Conservation (phyloP, 2,888 invertebrate species). For the Phalera bucephala region DNA sequence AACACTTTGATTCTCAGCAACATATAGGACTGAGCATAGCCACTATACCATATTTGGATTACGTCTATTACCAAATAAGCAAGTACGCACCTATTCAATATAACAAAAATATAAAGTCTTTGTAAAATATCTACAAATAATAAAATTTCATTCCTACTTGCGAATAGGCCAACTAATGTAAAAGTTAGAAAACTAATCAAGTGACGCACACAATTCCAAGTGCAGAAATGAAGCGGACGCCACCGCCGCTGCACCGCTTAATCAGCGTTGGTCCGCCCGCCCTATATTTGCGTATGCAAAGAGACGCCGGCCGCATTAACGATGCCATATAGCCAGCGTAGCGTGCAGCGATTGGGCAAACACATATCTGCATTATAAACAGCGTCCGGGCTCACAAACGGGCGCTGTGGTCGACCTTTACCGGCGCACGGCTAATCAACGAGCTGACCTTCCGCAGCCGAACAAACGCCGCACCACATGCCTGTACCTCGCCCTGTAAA, state of each 20-base stretch:
- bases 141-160: slow-evolving; percentile 12
- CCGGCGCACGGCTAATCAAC: slow-evolving; percentile 80
- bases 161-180: slow-evolving; percentile 32
- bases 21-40: no score
- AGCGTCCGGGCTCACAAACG: slow-evolving; percentile 80
- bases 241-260: slow-evolving; percentile 75
- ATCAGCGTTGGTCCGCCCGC: slow-evolving; percentile 78
- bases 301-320: slow-evolving; percentile 81
- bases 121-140: no score
- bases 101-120: no score
- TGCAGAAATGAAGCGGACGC: slow-evolving; percentile 67
- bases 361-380: slow-evolving; percentile 84
- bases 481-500: slow-evolving; percentile 43
- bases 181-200: slow-evolving; percentile 61
- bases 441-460: slow-evolving; percentile 76
- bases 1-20: slow-evolving; percentile 1
- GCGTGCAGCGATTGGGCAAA: slow-evolving; percentile 82
- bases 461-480: slow-evolving; percentile 65
- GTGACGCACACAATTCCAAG: slow-evolving; percentile 59
- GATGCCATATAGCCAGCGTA: slow-evolving; percentile 83
- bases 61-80: no score
- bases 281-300: slow-evolving; percentile 84
- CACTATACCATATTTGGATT: no score
- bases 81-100: no score
- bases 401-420: slow-evolving; percentile 81